Conservation (phyloP, 2,797 vertebrate species). For the Emydoidea blandingii region DNA sequence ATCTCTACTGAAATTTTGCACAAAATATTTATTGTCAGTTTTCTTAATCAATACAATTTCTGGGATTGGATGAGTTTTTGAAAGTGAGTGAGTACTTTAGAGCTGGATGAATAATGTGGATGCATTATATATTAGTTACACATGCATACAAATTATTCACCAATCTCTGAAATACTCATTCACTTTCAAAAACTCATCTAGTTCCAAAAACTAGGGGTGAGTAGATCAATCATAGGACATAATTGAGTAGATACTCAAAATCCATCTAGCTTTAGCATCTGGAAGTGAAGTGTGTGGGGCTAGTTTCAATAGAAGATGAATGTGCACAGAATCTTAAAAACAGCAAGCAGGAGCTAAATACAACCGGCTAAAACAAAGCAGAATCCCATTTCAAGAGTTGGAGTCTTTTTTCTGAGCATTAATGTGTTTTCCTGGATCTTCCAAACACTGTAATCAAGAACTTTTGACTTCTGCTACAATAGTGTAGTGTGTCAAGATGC, state of each 20-base stretch:
- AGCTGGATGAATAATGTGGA: not conserved
- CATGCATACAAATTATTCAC: not conserved
- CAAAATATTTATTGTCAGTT: not conserved
- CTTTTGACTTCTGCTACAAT: not conserved
- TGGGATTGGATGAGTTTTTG: not conserved
- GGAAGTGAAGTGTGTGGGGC: slow-evolving; percentile 14
- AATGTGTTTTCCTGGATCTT: not conserved
- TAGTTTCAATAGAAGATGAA: slow-evolving; percentile 11
- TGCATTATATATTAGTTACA: not conserved
- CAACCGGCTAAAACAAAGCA: not conserved
- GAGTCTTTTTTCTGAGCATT: not conserved
- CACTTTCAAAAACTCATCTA: not conserved
- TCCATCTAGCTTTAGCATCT: slow-evolving; percentile 23
- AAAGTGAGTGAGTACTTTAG: not conserved
- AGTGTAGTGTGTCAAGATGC: not conserved
- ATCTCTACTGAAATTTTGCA: not conserved
- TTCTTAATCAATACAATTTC: not conserved
- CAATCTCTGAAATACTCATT: not conserved
- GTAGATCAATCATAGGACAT: not conserved
- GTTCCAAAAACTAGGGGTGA: not conserved
- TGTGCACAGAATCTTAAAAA: slow-evolving; percentile 30
- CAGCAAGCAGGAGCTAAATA: not conserved
- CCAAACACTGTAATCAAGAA: not conserved
- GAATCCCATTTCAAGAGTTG: not conserved
- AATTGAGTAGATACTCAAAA: slow-evolving; percentile 29